Percentiles rank a stretch among this genome's conserved stretches.
Conservation (phyloP, 2,888 invertebrate species). For the Pseudeuparius sepicola region DNA sequence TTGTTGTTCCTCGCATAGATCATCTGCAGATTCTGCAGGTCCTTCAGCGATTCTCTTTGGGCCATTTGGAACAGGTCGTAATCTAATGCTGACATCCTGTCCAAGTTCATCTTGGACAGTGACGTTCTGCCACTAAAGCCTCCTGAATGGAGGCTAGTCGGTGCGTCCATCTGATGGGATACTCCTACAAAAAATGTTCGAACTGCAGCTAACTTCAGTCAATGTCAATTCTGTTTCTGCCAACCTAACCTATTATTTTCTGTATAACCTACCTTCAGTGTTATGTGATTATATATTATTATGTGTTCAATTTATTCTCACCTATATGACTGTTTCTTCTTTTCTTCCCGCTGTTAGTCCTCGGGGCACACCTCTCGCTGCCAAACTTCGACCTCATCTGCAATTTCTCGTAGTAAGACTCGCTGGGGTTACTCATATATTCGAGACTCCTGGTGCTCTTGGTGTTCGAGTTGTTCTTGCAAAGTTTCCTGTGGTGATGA, state of each 20-base stretch:
- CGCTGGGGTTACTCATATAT: conserved; percentile 44
- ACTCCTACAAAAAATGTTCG: too few relatives aligned
- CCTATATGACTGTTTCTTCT: conserved; percentile 19
- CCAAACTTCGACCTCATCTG: conserved; percentile 24
- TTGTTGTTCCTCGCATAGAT: too few relatives aligned
- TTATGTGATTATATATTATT: too few relatives aligned
- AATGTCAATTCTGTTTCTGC: too few relatives aligned
- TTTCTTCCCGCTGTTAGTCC: conserved; percentile 13
- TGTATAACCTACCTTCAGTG: too few relatives aligned
- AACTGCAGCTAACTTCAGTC: too few relatives aligned
- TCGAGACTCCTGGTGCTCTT: conserved; percentile 43
- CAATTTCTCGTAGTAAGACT: conserved; percentile 43
- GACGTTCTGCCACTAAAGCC: too few relatives aligned
- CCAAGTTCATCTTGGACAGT: too few relatives aligned
- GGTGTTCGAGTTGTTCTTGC: conserved; percentile 36
- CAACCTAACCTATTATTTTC: too few relatives aligned
- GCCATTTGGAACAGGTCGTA: conserved; percentile 57
- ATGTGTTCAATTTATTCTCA: too few relatives aligned
- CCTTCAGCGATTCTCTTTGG: conserved; percentile 34
- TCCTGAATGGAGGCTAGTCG: too few relatives aligned
- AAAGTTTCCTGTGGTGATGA: conserved; percentile 32
- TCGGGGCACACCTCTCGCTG: conserved; percentile 18
- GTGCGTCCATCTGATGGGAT: too few relatives aligned
- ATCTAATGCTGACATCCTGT: conserved; percentile 46
- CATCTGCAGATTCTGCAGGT: conserved; percentile 35